Evolutionary conservation across 2,113 vertebrate species (phyloP).

Genomic region (Peromyscus californicus): DNA sequence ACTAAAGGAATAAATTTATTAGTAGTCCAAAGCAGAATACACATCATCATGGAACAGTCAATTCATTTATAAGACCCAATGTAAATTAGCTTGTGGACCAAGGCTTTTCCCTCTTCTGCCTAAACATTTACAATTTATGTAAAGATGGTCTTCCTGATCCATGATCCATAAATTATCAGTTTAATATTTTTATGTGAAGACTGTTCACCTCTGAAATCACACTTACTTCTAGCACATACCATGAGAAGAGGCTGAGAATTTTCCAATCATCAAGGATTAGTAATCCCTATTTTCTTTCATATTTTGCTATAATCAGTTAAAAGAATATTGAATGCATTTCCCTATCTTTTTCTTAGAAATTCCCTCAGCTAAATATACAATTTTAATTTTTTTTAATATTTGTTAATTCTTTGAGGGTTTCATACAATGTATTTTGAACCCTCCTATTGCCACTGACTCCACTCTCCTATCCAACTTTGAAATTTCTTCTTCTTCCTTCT

Average conservation of each 20-base stretch:
- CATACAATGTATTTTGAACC: not conserved
- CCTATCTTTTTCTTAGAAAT: not conserved
- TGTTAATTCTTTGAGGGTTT: too few species aligned
- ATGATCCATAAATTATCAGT: not conserved
- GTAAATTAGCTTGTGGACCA: not conserved
- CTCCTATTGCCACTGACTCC: not conserved
- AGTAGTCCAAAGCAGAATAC: not conserved
- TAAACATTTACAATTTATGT: not conserved
- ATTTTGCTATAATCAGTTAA: not conserved
- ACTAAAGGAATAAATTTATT: not conserved
- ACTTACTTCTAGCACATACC: not conserved
- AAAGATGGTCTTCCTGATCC: not conserved
- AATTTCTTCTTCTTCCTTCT: not conserved
- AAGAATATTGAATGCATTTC: not conserved
- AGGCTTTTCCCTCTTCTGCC: not conserved
- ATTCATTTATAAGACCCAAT: not conserved
- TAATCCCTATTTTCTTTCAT: not conserved
- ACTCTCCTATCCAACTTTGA: not conserved
- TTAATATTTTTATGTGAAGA: not conserved
- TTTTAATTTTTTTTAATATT: not conserved
- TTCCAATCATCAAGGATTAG: not conserved
- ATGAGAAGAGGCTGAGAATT: not conserved
- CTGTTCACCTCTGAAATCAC: not conserved
- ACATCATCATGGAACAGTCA: not conserved
- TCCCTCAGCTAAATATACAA: not conserved